Percentiles rank a stretch among this genome's conserved stretches.
Evolutionary conservation across 2,797 vertebrate species (phyloP).

Genomic region (Poeciliopsis gracilis): DNA sequence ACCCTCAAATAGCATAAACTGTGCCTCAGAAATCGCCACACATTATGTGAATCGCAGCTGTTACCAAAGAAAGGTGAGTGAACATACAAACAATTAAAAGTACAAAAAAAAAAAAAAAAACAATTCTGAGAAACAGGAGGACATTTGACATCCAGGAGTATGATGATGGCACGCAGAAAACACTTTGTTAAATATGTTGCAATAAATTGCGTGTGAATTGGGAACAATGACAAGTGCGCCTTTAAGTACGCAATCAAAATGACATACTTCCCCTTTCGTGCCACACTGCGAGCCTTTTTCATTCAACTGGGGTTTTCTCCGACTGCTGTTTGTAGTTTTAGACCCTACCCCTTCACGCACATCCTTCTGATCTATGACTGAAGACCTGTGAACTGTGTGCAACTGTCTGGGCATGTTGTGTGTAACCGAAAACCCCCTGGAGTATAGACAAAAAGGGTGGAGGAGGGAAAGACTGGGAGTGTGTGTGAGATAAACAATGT

Average conservation of each 20-base stretch:
- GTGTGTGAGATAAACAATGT: conserved; percentile 22
- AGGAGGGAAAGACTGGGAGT: conserved; percentile 10
- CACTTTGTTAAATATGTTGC: too few species aligned
- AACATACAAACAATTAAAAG: conserved; percentile 18
- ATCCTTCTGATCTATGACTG: conserved; percentile 34
- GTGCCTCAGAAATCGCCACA: conserved; percentile 39
- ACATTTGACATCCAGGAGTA: not conserved
- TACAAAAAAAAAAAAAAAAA: not conserved
- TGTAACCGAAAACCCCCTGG: conserved; percentile 49
- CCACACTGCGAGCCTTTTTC: not conserved
- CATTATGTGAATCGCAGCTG: conserved; percentile 18
- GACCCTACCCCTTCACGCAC: conserved; percentile 1
- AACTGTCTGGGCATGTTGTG: conserved; percentile 64
- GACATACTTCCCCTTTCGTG: not conserved
- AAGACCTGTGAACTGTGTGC: conserved; percentile 51
- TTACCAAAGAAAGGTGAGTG: not conserved
- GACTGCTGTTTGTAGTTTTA: conserved; percentile 17
- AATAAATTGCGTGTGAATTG: not conserved
- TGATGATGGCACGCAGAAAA: not conserved
- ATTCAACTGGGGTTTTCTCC: conserved; percentile 8
- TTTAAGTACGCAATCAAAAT: not conserved
- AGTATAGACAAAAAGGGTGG: conserved; percentile 22
- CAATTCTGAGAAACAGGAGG: conserved; percentile 7
- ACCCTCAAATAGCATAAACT: conserved; percentile 36
- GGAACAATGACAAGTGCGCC: not conserved